Percentiles rank a stretch among this genome's conserved stretches.
These are phyloP conservation scores for Meta bourneti DNA, from an alignment of 2,888 invertebrate species.

Conservation along the genomic window DNA sequence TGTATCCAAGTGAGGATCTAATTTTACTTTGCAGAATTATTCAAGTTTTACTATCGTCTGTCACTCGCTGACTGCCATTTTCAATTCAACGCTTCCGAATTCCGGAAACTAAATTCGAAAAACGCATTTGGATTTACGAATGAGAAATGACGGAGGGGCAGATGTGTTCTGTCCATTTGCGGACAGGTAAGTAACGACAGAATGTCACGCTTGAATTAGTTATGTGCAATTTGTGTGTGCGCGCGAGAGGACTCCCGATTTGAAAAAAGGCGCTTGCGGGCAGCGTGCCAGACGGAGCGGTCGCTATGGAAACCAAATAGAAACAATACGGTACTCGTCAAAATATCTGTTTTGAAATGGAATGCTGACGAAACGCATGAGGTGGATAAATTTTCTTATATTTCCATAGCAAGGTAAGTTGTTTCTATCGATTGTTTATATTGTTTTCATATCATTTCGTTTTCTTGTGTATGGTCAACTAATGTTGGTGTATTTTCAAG, in stretches of 20 bases:
- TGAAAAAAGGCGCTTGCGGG: slow-evolving; percentile 52
- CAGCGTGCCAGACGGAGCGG: slow-evolving; percentile 20
- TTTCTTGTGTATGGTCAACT: no score
- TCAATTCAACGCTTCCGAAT: slow-evolving; percentile 1
- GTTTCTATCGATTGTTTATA: background rate
- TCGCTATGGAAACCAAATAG: slow-evolving; percentile 44
- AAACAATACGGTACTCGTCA: slow-evolving; percentile 43
- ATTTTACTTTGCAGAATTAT: background rate
- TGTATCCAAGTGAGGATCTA: background rate
- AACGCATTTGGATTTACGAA: slow-evolving; percentile 39
- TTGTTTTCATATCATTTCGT: background rate
- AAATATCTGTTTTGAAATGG: slow-evolving; percentile 7
- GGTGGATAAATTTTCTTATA: slow-evolving; percentile 22
- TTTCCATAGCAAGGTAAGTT: slow-evolving; percentile 33
- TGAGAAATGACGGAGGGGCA: slow-evolving; percentile 11
- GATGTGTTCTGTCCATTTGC: slow-evolving; percentile 20
- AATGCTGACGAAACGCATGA: slow-evolving; percentile 14
- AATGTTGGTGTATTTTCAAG: no score
- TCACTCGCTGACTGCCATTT: background rate
- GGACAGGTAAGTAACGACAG: slow-evolving; percentile 58
- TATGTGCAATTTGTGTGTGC: slow-evolving; percentile 20
- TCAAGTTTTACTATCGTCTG: background rate
- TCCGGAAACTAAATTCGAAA: background rate
- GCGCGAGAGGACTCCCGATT: background rate
- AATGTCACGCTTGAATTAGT: slow-evolving; percentile 64